Conservation (phyloP, 2,797 vertebrate species). For the Bradypodion ventrale region DNA sequence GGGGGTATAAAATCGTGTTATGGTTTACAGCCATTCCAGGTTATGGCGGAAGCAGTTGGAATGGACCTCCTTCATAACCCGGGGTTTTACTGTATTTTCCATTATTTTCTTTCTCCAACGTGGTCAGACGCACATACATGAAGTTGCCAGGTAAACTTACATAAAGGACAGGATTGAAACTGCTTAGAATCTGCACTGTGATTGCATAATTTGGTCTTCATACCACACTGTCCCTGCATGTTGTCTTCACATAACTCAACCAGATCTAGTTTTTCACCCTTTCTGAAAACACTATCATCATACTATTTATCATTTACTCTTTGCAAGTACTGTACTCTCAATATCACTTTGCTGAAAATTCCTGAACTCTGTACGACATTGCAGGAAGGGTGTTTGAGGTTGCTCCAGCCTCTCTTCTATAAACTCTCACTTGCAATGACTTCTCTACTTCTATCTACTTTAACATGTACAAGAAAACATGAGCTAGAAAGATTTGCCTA, state of each 20-base stretch:
- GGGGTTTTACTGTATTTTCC: no score
- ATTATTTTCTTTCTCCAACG: not conserved
- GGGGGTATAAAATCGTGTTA: no score
- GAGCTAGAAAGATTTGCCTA: not conserved
- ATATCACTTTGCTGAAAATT: not conserved
- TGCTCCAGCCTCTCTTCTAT: not conserved
- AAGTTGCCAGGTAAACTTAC: not conserved
- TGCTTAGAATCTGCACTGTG: not conserved
- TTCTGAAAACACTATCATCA: no score
- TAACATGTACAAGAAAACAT: not conserved
- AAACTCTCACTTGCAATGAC: not conserved
- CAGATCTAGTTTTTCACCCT: no score
- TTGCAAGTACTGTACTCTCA: not conserved
- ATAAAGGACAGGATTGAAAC: not conserved
- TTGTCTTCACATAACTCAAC: not conserved
- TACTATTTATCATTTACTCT: no score
- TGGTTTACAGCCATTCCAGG: no score
- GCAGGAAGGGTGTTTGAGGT: not conserved
- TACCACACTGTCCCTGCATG: not conserved
- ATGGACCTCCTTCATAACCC: no score
- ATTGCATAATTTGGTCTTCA: not conserved
- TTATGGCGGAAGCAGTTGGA: no score
- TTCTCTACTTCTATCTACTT: not conserved
- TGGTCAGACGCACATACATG: not conserved
- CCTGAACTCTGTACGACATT: accelerated